phyloP scores from a whole-genome alignment of 2,797 vertebrate genomes.

The Cottoperca gobio region DNA sequence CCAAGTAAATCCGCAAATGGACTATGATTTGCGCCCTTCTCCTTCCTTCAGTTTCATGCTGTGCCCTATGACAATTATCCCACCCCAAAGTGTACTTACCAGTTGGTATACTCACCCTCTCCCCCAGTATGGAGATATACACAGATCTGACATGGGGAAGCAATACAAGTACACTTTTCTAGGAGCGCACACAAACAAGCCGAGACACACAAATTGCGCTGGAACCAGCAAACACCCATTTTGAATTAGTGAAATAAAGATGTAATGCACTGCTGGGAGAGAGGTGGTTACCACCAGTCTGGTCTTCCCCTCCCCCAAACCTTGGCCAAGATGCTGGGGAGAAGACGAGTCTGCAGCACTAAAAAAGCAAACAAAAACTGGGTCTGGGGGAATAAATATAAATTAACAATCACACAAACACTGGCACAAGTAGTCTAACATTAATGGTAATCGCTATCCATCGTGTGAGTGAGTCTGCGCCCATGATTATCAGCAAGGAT shows the following conservation, averaged over 20 bases:
- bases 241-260: conserved; percentile 47
- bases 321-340: conserved; percentile 38
- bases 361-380: conserved; percentile 45
- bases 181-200: conserved; percentile 58
- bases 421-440: conserved; percentile 16
- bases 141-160: conserved; percentile 77
- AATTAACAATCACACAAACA: conserved; percentile 43
- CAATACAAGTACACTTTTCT: conserved; percentile 66
- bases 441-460: neutral
- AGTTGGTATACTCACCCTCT: conserved; percentile 79
- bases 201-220: conserved; percentile 40
- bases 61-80: conserved; percentile 30
- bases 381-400: conserved; percentile 22
- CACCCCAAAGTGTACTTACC: conserved; percentile 77
- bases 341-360: conserved; percentile 48
- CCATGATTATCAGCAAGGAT: conserved; percentile 41
- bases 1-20: conserved; percentile 31
- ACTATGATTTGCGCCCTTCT: conserved; percentile 5
- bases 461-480: neutral
- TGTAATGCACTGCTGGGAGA: conserved; percentile 54
- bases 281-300: conserved; percentile 59
- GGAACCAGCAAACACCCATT: conserved; percentile 46
- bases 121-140: conserved; percentile 75
- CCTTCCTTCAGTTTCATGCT: conserved; percentile 35
- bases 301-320: conserved; percentile 14